Percentiles rank a stretch among this genome's conserved stretches.
Conservation (phyloP, 1,140 invertebrate species). For the Trichomalopsis sarcophagae region DNA sequence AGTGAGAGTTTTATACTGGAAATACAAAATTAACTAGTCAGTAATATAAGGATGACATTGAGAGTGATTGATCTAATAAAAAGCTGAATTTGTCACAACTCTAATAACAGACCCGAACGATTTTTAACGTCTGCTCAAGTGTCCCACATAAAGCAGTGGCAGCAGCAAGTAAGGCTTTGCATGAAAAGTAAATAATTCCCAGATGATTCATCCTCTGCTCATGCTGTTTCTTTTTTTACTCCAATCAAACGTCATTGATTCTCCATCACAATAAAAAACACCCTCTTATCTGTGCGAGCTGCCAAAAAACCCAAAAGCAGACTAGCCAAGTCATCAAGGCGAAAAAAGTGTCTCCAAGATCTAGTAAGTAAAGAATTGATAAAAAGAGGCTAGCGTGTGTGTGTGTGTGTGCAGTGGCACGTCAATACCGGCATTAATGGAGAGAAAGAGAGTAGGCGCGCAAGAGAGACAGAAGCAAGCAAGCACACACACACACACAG, state of each 20-base stretch:
- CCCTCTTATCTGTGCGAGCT: not conserved
- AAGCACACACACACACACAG: not conserved
- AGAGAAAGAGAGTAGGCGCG: slow-evolving; percentile 24
- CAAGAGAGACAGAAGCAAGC: not conserved
- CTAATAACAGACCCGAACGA: not conserved
- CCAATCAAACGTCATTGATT: not conserved
- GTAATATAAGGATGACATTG: not conserved
- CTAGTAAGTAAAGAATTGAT: not conserved
- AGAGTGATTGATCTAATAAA: not conserved
- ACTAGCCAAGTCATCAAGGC: not conserved
- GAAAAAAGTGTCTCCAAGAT: not conserved
- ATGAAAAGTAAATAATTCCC: slow-evolving; percentile 38
- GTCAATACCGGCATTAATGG: slow-evolving; percentile 51
- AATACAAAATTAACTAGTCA: not conserved
- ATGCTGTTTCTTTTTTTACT: not conserved
- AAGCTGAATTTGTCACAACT: not conserved
- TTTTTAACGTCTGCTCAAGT: not conserved
- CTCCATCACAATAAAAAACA: not conserved
- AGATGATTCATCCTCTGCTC: slow-evolving; percentile 31
- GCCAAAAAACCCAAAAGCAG: not conserved
- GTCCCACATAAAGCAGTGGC: not conserved
- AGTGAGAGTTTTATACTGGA: too few species aligned
- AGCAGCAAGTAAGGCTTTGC: slow-evolving; percentile 1
- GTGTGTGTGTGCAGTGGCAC: not conserved
- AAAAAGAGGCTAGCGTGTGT: not conserved